Evolutionary conservation across 2,888 invertebrate genomes (phyloP).

Genomic region (Sylvicola cinctus): DNA sequence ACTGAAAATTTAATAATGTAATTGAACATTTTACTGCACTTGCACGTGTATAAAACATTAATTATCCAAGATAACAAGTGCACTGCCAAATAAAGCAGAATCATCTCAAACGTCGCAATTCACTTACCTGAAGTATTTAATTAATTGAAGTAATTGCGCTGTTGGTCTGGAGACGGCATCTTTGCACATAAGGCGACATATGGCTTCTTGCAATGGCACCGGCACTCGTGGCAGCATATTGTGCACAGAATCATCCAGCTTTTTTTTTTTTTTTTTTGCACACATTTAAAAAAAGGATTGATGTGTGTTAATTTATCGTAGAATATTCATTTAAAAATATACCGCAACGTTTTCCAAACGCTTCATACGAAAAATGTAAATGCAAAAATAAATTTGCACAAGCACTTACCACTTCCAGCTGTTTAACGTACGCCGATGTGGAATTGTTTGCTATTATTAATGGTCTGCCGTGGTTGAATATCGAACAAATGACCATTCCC

Average conservation of each 20-base stretch:
- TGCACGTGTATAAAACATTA: too few species aligned
- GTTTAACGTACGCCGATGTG: constrained; percentile 70
- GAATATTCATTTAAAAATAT: too few species aligned
- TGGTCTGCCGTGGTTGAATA: constrained; percentile 78
- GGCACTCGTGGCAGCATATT: constrained; percentile 63
- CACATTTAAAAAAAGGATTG: too few species aligned
- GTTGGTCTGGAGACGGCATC: constrained; percentile 78
- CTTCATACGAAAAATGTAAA: too few species aligned
- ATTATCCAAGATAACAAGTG: too few species aligned
- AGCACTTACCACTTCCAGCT: constrained; percentile 66
- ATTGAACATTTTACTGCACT: too few species aligned
- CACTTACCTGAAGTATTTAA: constrained; percentile 73
- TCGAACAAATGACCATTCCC: constrained; percentile 81
- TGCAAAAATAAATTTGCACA: too few species aligned
- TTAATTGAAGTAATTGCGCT: constrained; percentile 73
- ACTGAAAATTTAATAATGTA: constrained; percentile 26
- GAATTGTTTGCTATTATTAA: constrained; percentile 83
- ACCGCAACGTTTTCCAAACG: too few species aligned
- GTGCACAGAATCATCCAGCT: constrained; percentile 70
- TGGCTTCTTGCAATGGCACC: constrained; percentile 68
- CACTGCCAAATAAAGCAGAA: too few species aligned
- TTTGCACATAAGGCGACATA: constrained; percentile 57
- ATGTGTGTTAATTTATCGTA: too few species aligned
- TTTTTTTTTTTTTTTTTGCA: too few species aligned
- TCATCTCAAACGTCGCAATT: background rate